Conservation (phyloP, 2,888 invertebrate genomes). For the Andrena camellia region DNA sequence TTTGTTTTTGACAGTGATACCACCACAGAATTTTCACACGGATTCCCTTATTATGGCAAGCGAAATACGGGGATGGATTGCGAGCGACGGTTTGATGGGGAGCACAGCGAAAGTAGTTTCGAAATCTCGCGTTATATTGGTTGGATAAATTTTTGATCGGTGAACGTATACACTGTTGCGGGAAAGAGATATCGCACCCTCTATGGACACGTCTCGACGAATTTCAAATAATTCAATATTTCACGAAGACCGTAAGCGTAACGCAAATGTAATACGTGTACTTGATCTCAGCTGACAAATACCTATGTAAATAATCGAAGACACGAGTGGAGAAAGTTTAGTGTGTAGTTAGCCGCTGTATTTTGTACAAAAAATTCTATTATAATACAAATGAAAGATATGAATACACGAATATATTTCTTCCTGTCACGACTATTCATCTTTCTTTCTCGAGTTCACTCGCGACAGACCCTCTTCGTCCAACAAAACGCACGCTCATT, state of each 20-base stretch:
- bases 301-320: slow-evolving; percentile 50
- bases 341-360: slow-evolving; percentile 43
- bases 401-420: slow-evolving; percentile 57
- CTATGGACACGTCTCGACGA: slow-evolving; percentile 41
- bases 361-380: slow-evolving; percentile 59
- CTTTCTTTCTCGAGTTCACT: slow-evolving; percentile 31
- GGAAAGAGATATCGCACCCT: slow-evolving; percentile 11
- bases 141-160: slow-evolving; percentile 60
- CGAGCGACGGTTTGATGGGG: slow-evolving; percentile 48
- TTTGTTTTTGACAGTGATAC: slow-evolving; percentile 81
- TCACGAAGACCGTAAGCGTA: not conserved
- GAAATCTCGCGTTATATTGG: slow-evolving; percentile 54
- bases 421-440: slow-evolving; percentile 23
- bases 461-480: slow-evolving; percentile 49
- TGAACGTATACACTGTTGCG: slow-evolving; percentile 16
- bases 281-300: slow-evolving; percentile 38
- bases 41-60: slow-evolving; percentile 63
- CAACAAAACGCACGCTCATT: slow-evolving; percentile 29
- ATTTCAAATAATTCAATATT: slow-evolving; percentile 31
- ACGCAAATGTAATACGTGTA: slow-evolving; percentile 32
- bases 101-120: slow-evolving; percentile 51
- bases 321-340: slow-evolving; percentile 33
- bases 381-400: slow-evolving; percentile 55
- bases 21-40: slow-evolving; percentile 58
- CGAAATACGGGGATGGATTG: slow-evolving; percentile 60